Conservation (phyloP, 2,888 invertebrate species). For the Dorcus parallelipipedus region DNA sequence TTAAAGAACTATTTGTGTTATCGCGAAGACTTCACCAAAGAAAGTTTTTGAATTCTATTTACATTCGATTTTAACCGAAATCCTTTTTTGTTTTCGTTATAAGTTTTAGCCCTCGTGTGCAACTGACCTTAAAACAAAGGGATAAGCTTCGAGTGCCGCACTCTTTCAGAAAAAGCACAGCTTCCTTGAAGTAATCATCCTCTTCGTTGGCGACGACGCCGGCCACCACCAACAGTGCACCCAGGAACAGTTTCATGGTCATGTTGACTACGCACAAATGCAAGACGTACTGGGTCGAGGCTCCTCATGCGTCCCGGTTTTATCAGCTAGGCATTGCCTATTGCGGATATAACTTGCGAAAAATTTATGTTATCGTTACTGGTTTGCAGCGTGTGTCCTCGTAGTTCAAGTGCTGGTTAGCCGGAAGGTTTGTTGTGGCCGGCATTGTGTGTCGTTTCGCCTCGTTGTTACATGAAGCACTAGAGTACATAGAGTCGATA, state of each 20-base stretch:
- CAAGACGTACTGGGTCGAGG: slow-evolving; percentile 31
- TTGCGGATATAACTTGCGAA: slow-evolving; percentile 31
- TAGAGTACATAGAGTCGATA: too few species aligned
- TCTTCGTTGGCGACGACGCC: slow-evolving; percentile 49
- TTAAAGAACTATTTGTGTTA: too few species aligned
- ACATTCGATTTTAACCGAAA: not conserved
- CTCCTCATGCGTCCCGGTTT: slow-evolving; percentile 35
- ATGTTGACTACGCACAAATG: slow-evolving; percentile 23
- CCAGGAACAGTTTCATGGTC: slow-evolving; percentile 9
- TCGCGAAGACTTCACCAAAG: too few species aligned
- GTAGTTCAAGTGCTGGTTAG: slow-evolving; percentile 25
- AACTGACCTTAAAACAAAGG: slow-evolving; percentile 69
- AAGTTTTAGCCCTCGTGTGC: not conserved
- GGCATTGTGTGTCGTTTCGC: too few species aligned
- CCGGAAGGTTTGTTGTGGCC: not conserved
- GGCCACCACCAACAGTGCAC: slow-evolving; percentile 44
- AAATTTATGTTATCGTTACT: slow-evolving; percentile 32
- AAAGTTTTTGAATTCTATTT: not conserved
- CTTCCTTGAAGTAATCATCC: slow-evolving; percentile 59
- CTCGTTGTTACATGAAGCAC: too few species aligned
- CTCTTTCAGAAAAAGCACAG: slow-evolving; percentile 66
- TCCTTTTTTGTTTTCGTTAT: not conserved
- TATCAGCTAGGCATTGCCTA: slow-evolving; percentile 35
- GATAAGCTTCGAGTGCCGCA: slow-evolving; percentile 67
- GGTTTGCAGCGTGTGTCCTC: slow-evolving; percentile 22